These are phyloP conservation scores for Dendroctonus valens DNA, from an alignment of 1,140 invertebrate genomes.

Conservation along the genomic window DNA sequence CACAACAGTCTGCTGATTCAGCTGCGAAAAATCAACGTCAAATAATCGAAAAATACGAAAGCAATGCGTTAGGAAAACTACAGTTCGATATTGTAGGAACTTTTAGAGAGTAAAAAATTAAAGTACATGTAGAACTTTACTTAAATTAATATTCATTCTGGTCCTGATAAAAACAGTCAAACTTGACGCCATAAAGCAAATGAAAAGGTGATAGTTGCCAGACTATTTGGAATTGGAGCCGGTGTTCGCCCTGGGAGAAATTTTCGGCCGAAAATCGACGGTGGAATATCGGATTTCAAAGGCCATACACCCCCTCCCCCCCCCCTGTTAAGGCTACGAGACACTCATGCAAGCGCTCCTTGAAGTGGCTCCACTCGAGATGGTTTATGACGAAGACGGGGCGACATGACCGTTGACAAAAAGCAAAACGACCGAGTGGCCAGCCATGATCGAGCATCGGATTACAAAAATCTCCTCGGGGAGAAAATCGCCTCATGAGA, in stretches of 20 bases:
- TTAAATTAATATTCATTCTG: too few species aligned
- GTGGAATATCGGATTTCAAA: conserved; percentile 8
- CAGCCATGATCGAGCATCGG: conserved; percentile 1
- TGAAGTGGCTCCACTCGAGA: conserved; percentile 12
- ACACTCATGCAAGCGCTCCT: too few species aligned
- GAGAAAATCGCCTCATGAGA: neutral
- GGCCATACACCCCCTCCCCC: neutral
- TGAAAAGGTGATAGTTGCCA: too few species aligned
- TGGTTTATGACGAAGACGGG: conserved; percentile 1
- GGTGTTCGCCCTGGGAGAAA: too few species aligned
- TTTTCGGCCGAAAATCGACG: neutral
- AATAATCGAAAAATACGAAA: too few species aligned
- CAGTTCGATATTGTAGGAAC: too few species aligned
- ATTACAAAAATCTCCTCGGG: conserved; percentile 4
- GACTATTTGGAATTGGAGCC: neutral
- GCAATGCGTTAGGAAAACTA: too few species aligned
- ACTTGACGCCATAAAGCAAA: too few species aligned
- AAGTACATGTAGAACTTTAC: too few species aligned
- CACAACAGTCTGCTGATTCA: conserved; percentile 61
- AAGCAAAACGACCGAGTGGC: neutral
- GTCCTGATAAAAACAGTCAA: too few species aligned
- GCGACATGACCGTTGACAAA: neutral
- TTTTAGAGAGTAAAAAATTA: too few species aligned
- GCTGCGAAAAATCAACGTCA: conserved; percentile 52
- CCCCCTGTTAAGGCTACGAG: conserved; percentile 2